Conservation (phyloP, 2,113 vertebrate genomes). For the Etheostoma cragini region DNA sequence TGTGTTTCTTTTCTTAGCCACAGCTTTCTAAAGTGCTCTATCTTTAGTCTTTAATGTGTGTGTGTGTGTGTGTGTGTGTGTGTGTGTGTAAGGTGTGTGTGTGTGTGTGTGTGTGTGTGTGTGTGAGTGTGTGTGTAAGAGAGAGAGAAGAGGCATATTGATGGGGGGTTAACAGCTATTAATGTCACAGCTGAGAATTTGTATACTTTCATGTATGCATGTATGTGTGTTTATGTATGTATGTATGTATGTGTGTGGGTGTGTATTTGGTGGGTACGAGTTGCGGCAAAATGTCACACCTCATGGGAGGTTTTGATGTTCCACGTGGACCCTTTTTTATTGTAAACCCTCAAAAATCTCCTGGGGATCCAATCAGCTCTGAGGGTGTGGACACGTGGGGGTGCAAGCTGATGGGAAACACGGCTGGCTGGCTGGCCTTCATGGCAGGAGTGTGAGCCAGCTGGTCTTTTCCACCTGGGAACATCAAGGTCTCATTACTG, state of each 20-base stretch:
- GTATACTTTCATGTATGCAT: constrained; percentile 41
- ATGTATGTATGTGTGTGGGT: not conserved
- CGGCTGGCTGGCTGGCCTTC: not conserved
- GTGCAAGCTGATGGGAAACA: constrained; percentile 40
- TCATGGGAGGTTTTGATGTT: constrained; percentile 52
- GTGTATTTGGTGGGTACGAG: constrained; percentile 14
- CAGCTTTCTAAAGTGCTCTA: not conserved
- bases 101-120: constrained; percentile 8
- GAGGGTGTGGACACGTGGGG: constrained; percentile 4
- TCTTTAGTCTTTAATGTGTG: not conserved
- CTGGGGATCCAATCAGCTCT: constrained; percentile 35
- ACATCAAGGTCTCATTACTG: constrained; percentile 9
- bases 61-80: constrained; percentile 21
- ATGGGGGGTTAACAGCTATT: constrained; percentile 68
- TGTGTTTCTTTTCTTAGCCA: not conserved
- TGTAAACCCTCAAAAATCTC: constrained; percentile 49
- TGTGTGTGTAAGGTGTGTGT: not conserved
- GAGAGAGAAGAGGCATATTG: constrained; percentile 41
- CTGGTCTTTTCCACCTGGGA: constrained; percentile 9
- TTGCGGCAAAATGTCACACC: constrained; percentile 54
- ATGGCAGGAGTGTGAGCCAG: constrained; percentile 8
- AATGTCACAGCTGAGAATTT: constrained; percentile 68
- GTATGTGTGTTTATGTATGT: not conserved
- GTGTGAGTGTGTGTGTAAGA: not conserved
- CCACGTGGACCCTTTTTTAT: constrained; percentile 24